These are phyloP conservation scores for Ephestia elutella DNA, from an alignment of 1,140 invertebrate species.

Conservation along the genomic window DNA sequence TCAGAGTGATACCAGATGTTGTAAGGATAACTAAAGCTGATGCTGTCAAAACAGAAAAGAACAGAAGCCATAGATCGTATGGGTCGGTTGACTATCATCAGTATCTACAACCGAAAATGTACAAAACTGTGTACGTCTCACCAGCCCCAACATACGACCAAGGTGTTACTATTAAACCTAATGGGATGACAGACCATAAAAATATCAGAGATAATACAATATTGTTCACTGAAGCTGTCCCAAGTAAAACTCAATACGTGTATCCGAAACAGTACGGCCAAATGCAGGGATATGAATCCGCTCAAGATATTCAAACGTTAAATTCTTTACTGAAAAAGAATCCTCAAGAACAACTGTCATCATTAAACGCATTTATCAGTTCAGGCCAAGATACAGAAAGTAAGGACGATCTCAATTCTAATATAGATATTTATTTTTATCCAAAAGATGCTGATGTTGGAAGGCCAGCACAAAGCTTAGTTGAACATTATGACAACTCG, in stretches of 20 bases:
- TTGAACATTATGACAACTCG: slow-evolving; percentile 25
- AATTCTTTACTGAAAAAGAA: slow-evolving; percentile 44
- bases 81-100: slow-evolving; percentile 48
- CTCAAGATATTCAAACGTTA: slow-evolving; percentile 46
- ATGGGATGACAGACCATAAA: slow-evolving; percentile 31
- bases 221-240: slow-evolving; percentile 42
- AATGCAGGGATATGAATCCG: slow-evolving; percentile 39
- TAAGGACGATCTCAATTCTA: slow-evolving; percentile 30
- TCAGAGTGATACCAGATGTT: slow-evolving; percentile 12
- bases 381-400: slow-evolving; percentile 17
- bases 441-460: slow-evolving; percentile 29
- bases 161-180: slow-evolving; percentile 55
- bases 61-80: slow-evolving; percentile 59
- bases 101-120: slow-evolving; percentile 36
- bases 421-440: slow-evolving; percentile 53
- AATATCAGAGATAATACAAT: slow-evolving; percentile 22
- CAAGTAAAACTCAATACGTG: slow-evolving; percentile 38
- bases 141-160: slow-evolving; percentile 43
- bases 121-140: slow-evolving; percentile 39
- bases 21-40: slow-evolving; percentile 43
- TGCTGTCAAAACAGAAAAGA: slow-evolving; percentile 33
- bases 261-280: slow-evolving; percentile 46
- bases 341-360: slow-evolving; percentile 43
- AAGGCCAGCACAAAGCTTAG: slow-evolving; percentile 19
- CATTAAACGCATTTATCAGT: slow-evolving; percentile 43